Percentiles rank a stretch among this genome's conserved stretches.
phyloP scores from a whole-genome alignment of 2,888 invertebrate genomes.

The Melieria picta region DNA sequence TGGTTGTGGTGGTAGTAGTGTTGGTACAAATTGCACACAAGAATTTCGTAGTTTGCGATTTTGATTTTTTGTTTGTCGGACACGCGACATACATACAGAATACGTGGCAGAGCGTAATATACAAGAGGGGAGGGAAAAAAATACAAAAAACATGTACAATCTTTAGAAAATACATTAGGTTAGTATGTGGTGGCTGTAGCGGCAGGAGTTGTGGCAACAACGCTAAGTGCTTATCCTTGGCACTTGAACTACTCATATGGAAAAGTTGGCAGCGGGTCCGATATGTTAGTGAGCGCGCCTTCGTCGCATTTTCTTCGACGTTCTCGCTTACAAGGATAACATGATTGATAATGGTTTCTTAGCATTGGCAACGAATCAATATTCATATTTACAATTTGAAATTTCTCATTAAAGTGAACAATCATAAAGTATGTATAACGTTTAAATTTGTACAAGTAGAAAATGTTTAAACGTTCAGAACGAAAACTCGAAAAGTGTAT shows the following conservation, averaged over 20 bases:
- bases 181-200: constrained; percentile 15
- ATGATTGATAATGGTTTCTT: no score
- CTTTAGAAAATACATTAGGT: no score
- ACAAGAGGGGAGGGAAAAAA: no score
- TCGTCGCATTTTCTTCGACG: no score
- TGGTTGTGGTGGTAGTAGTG: constrained; percentile 11
- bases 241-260: constrained; percentile 10
- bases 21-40: not conserved
- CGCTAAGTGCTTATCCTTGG: not conserved
- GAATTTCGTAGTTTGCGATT: not conserved
- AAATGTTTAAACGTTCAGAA: not conserved
- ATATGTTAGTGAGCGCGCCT: not conserved
- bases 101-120: no score
- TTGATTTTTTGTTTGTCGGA: constrained; percentile 19
- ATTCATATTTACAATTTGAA: constrained; percentile 20
- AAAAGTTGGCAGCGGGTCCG: not conserved
- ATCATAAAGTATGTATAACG: not conserved
- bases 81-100: not conserved
- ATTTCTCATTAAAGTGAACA: not conserved
- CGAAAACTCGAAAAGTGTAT: not conserved
- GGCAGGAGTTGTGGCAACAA: constrained; percentile 12
- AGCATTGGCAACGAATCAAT: constrained; percentile 21
- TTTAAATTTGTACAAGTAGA: not conserved
- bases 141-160: no score
- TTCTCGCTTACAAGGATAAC: no score